A percentile compares a stretch with the other conserved stretches of the same genome.
phyloP scores from a whole-genome alignment of 1,140 invertebrate species.

The Diuraphis noxia region DNA sequence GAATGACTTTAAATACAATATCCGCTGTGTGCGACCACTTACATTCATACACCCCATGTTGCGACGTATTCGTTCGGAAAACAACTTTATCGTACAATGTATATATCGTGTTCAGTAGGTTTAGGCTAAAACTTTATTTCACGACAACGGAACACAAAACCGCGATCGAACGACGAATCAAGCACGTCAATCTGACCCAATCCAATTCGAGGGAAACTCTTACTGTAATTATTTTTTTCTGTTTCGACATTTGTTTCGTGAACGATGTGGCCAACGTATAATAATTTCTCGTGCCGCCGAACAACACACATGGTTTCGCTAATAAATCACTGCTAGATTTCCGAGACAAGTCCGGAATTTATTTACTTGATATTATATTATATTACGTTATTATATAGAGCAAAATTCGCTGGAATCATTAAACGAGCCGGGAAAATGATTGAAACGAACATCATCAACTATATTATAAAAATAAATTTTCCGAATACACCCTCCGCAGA shows the following conservation, averaged over 20 bases:
- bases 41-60: too few species aligned
- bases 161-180: not conserved
- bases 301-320: not conserved
- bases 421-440: not conserved
- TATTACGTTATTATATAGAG: not conserved
- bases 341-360: not conserved
- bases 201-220: not conserved
- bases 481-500: not conserved
- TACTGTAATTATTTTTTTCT: not conserved
- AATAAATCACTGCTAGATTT: not conserved
- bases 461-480: not conserved
- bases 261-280: not conserved
- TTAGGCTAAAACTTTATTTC: too few species aligned
- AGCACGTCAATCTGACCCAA: not conserved
- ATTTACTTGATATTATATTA: not conserved
- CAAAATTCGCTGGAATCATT: not conserved
- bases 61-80: too few species aligned
- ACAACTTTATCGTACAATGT: too few species aligned
- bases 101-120: too few species aligned
- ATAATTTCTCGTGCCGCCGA: not conserved
- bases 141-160: too few species aligned
- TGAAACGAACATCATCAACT: not conserved
- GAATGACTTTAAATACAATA: too few species aligned
- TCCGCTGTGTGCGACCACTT: too few species aligned
- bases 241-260: not conserved